Evolutionary conservation across 2,888 invertebrate genomes (phyloP).

Genomic region (Ditylenchus weischeri): DNA sequence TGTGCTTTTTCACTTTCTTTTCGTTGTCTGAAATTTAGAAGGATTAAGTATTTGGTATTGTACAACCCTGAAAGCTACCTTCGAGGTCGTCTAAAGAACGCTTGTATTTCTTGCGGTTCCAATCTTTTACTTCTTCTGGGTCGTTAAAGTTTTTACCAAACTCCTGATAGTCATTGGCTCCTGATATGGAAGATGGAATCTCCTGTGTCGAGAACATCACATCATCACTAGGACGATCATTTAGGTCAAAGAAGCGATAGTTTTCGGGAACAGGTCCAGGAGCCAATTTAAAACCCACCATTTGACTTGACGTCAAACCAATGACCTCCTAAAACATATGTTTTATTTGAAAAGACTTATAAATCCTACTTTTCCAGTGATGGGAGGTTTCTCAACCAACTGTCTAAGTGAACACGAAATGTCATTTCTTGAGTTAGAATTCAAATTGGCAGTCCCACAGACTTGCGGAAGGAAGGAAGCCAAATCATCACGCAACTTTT

Average conservation of each 20-base stretch:
- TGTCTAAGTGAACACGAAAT: slow-evolving; percentile 28
- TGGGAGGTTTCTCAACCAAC: slow-evolving; percentile 36
- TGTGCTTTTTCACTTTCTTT: slow-evolving; percentile 27
- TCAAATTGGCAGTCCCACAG: slow-evolving; percentile 36
- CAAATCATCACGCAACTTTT: slow-evolving; percentile 36
- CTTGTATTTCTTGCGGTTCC: slow-evolving; percentile 26
- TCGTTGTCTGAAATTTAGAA: slow-evolving; percentile 21
- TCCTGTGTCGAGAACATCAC: background rate
- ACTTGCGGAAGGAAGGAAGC: slow-evolving; percentile 38
- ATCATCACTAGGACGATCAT: slow-evolving; percentile 11
- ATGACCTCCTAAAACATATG: slow-evolving; percentile 21
- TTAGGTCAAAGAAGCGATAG: slow-evolving; percentile 39
- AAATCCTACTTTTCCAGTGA: slow-evolving; percentile 15
- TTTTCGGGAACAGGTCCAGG: slow-evolving; percentile 37
- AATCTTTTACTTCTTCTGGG: slow-evolving; percentile 16
- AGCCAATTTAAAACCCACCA: slow-evolving; percentile 35
- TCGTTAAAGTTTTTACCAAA: slow-evolving; percentile 27
- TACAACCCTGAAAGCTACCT: slow-evolving; percentile 15
- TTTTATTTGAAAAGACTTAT: background rate
- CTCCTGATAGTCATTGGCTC: slow-evolving; percentile 18
- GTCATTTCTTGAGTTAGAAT: slow-evolving; percentile 21
- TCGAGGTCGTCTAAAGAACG: slow-evolving; percentile 36
- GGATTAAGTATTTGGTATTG: background rate
- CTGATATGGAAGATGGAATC: background rate
- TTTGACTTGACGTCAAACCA: slow-evolving; percentile 24